A percentile compares a stretch with the other conserved stretches of the same genome.
These are phyloP conservation scores for Cherax destructor DNA, from an alignment of 1,140 invertebrate species.

Conservation along the genomic window DNA sequence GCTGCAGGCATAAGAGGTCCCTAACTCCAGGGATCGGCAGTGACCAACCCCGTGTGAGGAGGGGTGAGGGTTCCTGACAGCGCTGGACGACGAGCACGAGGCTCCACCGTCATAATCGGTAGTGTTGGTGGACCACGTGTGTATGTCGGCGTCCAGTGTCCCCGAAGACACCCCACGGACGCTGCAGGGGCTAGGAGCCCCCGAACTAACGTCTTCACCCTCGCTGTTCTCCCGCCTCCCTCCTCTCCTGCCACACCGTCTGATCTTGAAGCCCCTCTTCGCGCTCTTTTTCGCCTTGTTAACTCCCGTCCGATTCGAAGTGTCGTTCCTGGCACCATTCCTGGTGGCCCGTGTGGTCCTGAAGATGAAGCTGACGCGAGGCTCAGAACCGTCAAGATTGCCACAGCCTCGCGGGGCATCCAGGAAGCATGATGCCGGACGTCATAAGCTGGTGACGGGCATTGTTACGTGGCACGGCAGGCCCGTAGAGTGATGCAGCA, in stretches of 20 bases:
- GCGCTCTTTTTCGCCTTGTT: background rate
- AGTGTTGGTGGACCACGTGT: slow-evolving; percentile 60
- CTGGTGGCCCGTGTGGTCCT: slow-evolving; percentile 9
- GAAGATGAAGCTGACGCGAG: slow-evolving; percentile 60
- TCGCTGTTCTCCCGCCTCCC: background rate
- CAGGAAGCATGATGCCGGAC: slow-evolving; percentile 28
- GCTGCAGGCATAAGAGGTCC: background rate
- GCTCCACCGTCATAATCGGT: slow-evolving; percentile 59
- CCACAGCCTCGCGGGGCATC: background rate
- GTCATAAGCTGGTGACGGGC: slow-evolving; percentile 59
- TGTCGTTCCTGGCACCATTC: background rate
- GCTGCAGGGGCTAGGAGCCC: slow-evolving; percentile 25
- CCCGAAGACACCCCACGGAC: slow-evolving; percentile 42
- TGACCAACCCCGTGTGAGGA: slow-evolving; percentile 7
- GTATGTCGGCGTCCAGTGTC: slow-evolving; percentile 52
- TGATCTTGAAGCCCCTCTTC: background rate
- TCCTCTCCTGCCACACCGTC: background rate
- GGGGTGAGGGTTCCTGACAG: slow-evolving; percentile 4
- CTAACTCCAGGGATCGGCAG: background rate
- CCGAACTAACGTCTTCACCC: background rate
- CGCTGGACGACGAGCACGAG: slow-evolving; percentile 52
- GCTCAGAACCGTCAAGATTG: slow-evolving; percentile 19
- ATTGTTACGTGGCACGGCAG: slow-evolving; percentile 42
- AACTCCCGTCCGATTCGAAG: background rate
- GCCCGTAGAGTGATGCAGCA: slow-evolving; percentile 27